These are phyloP conservation scores for Drosophila prolongata DNA, from an alignment of 2,888 invertebrate species.

Conservation along the genomic window DNA sequence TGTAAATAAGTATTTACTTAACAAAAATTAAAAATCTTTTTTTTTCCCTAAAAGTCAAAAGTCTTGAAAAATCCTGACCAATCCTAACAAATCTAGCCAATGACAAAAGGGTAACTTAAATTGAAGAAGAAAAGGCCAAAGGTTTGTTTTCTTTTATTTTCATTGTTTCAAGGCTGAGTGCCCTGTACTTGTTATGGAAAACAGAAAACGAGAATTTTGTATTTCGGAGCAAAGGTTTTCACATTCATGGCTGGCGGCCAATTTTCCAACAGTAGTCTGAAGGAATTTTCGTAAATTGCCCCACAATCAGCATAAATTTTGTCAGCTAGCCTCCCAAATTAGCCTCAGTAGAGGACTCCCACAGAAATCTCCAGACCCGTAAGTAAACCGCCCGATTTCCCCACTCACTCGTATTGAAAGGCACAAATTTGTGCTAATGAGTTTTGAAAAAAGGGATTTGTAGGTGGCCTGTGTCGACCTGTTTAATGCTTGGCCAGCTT, in stretches of 20 bases:
- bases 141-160: slow-evolving; percentile 11
- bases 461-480: slow-evolving; percentile 63
- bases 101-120: neutral
- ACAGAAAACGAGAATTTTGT: slow-evolving; percentile 33
- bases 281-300: slow-evolving; percentile 75
- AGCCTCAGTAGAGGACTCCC: slow-evolving; percentile 44
- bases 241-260: slow-evolving; percentile 41
- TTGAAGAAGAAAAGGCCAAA: slow-evolving; percentile 24
- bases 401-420: slow-evolving; percentile 61
- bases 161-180: slow-evolving; percentile 73
- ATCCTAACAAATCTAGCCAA: neutral
- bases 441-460: slow-evolving; percentile 77
- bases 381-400: slow-evolving; percentile 1
- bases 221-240: slow-evolving; percentile 28
- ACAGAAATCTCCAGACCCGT: slow-evolving; percentile 1
- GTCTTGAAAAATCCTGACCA: neutral
- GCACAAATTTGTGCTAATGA: slow-evolving; percentile 80
- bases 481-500: slow-evolving; percentile 57
- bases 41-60: neutral
- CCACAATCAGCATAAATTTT: slow-evolving; percentile 81
- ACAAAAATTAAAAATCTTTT: neutral
- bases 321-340: slow-evolving; percentile 62
- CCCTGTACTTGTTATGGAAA: slow-evolving; percentile 53
- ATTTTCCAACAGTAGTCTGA: slow-evolving; percentile 60
- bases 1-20: no score